These are phyloP conservation scores for Rhodeus uyekii DNA, from an alignment of 2,797 vertebrate genomes.

Conservation along the genomic window DNA sequence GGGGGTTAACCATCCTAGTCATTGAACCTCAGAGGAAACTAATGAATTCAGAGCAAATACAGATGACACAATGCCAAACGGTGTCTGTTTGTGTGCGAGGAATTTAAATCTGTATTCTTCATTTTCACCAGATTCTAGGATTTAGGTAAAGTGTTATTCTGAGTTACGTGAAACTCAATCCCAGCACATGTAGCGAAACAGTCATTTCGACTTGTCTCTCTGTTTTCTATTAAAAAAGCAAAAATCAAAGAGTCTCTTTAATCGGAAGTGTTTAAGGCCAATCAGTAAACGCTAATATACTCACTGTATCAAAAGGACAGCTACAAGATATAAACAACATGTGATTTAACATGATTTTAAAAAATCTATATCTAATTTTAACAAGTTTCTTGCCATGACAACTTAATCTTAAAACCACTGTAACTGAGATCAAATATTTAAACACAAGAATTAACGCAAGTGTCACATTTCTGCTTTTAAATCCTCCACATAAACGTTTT, in stretches of 20 bases:
- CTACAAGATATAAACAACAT: neutral
- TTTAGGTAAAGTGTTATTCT: neutral
- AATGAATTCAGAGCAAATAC: slow-evolving; percentile 3
- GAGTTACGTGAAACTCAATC: neutral
- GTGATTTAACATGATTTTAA: neutral
- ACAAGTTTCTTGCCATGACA: neutral
- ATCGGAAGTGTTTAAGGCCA: neutral
- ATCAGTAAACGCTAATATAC: neutral
- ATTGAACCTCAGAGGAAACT: slow-evolving; percentile 21
- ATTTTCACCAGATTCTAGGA: neutral
- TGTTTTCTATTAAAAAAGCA: neutral
- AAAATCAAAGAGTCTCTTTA: neutral
- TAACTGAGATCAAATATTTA: neutral
- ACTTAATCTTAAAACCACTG: neutral
- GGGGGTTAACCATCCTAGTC: slow-evolving; percentile 42
- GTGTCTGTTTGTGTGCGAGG: neutral
- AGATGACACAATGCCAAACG: neutral
- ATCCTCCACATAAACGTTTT: too few relatives aligned
- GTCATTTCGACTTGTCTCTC: neutral
- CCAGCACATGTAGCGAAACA: neutral
- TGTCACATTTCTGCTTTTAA: too few relatives aligned
- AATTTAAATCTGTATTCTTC: neutral
- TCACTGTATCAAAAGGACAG: neutral
- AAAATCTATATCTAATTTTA: too few relatives aligned
- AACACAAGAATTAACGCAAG: too few relatives aligned